Evolutionary conservation across 2,888 invertebrate species (phyloP), one percentile per base, ranked within the genome.

Genomic region (Drosophila fulvimacula): DNA sequence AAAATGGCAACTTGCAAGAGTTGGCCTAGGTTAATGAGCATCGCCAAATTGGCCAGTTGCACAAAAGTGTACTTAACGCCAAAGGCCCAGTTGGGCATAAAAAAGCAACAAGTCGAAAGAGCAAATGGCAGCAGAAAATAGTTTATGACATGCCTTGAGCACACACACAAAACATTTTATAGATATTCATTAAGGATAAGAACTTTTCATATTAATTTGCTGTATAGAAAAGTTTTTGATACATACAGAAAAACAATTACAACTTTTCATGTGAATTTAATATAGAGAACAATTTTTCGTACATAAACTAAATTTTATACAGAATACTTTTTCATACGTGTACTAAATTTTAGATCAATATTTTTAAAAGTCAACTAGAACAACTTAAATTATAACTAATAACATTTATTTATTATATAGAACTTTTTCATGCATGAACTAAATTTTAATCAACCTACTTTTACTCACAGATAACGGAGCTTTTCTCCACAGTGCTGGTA

Each of bases 401-500:
- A 17, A 3, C 9, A n/a, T 32, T 0, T 11, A 11, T 17, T 9
- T 39, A 3, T 1, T 15, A 11, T 10, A 27, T 46, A 11, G 27
- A 27, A 15, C 21, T 21, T 15, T 7, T 24, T 7, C 15, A 24
- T 15, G 24, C 46, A 30, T 17, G n/a, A 48, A 15, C 44, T 44
- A 41, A 41, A 41, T 19, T 19, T 41, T 41, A 41, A 6, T 10
- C 9, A 30, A 6, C 1, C 24, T 13, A 13, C 11, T 5, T 32
- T 6, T 17, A n/a, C 4, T 65, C 77, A 38, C 90, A 94, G 85
- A 73, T 94, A 44, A 95, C 95, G 11, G 95, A 95, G 92, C 81
- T 95, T 24, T 90, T 94, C 76, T 95, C 95, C 24, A 94, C 95
- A 5, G 89, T 93, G 48, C 88, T 95, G 78, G 94, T 95, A 17